These are phyloP conservation scores for Aphis craccivora DNA, from an alignment of 1,140 invertebrate species.

Conservation along the genomic window DNA sequence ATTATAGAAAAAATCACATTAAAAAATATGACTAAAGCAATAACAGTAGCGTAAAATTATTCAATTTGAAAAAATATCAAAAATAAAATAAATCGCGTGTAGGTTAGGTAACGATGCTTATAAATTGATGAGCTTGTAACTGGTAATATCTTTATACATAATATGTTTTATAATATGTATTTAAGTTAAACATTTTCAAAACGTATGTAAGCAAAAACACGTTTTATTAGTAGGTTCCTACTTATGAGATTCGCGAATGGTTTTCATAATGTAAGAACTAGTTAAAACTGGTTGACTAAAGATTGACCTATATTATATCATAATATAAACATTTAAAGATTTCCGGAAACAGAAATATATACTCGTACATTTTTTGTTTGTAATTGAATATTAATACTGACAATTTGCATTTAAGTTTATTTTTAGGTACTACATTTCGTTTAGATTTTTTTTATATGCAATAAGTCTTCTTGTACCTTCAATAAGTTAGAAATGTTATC, in stretches of 20 bases:
- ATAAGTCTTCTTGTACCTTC: neutral
- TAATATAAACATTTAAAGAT: conserved; percentile 1
- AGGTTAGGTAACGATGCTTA: neutral
- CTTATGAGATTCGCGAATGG: conserved; percentile 2
- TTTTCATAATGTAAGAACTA: neutral
- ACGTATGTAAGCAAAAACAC: neutral
- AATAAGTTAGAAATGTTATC: neutral
- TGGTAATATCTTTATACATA: conserved; percentile 6
- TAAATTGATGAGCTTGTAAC: neutral
- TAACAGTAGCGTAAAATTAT: neutral
- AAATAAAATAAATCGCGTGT: neutral
- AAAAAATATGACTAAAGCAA: neutral
- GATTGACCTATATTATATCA: conserved; percentile 13
- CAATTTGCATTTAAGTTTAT: neutral
- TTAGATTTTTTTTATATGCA: neutral
- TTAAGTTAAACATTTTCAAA: neutral
- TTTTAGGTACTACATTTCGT: neutral
- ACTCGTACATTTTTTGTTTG: neutral
- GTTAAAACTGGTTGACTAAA: conserved; percentile 20
- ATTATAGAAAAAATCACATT: neutral
- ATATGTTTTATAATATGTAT: conserved; percentile 5
- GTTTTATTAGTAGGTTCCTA: neutral
- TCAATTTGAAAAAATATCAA: neutral
- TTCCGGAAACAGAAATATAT: conserved; percentile 29
- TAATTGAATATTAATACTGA: neutral